Conservation (phyloP, 1,140 invertebrate genomes). For the Tachypleus tridentatus region DNA sequence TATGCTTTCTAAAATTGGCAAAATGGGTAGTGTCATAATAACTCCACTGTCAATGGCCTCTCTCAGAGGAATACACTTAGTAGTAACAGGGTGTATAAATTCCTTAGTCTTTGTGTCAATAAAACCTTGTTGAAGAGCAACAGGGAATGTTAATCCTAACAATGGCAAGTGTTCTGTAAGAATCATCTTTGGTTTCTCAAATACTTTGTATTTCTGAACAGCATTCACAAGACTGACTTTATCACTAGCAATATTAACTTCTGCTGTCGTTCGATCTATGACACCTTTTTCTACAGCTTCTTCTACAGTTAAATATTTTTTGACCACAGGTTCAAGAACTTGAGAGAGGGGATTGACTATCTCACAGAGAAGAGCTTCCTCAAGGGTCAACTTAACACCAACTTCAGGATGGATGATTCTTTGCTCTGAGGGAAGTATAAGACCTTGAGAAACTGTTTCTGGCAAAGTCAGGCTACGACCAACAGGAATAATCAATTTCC, state of each 20-base stretch:
- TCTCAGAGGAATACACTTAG: constrained; percentile 49
- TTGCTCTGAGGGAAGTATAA: constrained; percentile 59
- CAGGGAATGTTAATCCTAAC: constrained; percentile 60
- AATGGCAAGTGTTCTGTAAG: constrained; percentile 38
- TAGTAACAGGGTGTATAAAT: constrained; percentile 66
- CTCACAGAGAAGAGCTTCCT: constrained; percentile 73
- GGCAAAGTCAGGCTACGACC: constrained; percentile 66
- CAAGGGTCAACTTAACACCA: constrained; percentile 54
- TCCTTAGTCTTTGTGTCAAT: constrained; percentile 53
- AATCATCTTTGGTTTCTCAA: constrained; percentile 14
- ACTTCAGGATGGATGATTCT: constrained; percentile 85
- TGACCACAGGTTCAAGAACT: constrained; percentile 42
- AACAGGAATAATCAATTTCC: constrained; percentile 64
- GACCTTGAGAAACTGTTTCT: constrained; percentile 64
- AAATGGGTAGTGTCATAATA: constrained; percentile 64
- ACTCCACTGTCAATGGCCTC: constrained; percentile 67
- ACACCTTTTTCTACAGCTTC: constrained; percentile 64
- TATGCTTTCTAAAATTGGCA: constrained; percentile 44
- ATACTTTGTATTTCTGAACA: constrained; percentile 26
- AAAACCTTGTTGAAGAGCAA: constrained; percentile 63
- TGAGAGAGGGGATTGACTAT: constrained; percentile 64
- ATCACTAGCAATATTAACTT: constrained; percentile 49
- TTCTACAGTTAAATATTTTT: constrained; percentile 53
- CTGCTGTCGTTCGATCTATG: constrained; percentile 56
- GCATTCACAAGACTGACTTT: constrained; percentile 27